These are phyloP conservation scores for Anthopleura xanthogrammica DNA, from an alignment of 92 coral and sea anemone species.

Conservation along the genomic window DNA sequence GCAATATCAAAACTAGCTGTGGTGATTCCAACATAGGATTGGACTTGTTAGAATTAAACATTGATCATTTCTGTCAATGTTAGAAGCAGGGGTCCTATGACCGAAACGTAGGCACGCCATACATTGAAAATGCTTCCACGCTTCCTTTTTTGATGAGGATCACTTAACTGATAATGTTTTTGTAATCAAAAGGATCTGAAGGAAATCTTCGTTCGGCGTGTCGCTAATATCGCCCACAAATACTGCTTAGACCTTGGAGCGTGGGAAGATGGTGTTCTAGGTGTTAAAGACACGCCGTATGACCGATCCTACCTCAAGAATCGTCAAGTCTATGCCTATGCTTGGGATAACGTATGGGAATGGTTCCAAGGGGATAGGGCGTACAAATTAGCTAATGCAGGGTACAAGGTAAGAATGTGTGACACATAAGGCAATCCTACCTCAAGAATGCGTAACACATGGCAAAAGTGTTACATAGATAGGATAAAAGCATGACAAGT, in stretches of 20 bases:
- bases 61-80: not conserved
- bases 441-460: not conserved
- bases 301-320: conserved; percentile 68
- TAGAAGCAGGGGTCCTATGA: too few relatives aligned
- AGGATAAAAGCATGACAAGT: not conserved
- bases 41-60: too few relatives aligned
- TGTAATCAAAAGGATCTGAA: conserved; percentile 59
- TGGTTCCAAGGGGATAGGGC: conserved; percentile 92
- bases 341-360: conserved; percentile 99
- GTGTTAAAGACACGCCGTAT: conserved; percentile 80
- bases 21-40: too few relatives aligned
- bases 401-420: conserved; percentile 57
- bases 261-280: conserved; percentile 95
- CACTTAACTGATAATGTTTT: not conserved
- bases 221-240: conserved; percentile 73
- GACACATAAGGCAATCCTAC: not conserved
- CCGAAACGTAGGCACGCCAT: too few relatives aligned
- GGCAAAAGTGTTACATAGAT: not conserved
- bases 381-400: conserved; percentile 74
- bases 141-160: not conserved
- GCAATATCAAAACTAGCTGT: too few relatives aligned
- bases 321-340: conserved; percentile 81
- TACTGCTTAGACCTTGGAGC: conserved; percentile 85
- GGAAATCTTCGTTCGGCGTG: conserved; percentile 82
- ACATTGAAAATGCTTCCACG: not conserved